Conservation (phyloP, 1,140 invertebrate genomes). For the Drosophila trapezifrons region DNA sequence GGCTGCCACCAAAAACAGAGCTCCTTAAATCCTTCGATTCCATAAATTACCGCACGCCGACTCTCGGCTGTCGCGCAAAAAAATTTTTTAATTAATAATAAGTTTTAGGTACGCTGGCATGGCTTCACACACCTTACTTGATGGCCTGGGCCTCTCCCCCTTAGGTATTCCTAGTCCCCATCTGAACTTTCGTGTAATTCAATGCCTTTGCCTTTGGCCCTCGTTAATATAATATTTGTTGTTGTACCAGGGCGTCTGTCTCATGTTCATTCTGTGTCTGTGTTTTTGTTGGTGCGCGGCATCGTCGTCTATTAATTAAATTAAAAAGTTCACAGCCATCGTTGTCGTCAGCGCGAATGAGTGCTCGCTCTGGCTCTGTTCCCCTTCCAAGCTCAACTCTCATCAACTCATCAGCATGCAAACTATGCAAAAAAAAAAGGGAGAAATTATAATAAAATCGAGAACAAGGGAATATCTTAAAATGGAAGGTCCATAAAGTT, state of each 20-base stretch:
- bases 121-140: conserved; percentile 38
- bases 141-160: conserved; percentile 9
- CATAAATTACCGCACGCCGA: conserved; percentile 49
- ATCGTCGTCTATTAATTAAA: conserved; percentile 73
- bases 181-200: conserved; percentile 71
- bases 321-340: conserved; percentile 73
- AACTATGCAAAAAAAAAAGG: conserved; percentile 63
- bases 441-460: conserved; percentile 25
- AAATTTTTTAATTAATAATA: conserved; percentile 79
- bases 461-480: conserved; percentile 56
- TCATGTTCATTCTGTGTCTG: conserved; percentile 32
- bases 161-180: conserved; percentile 2
- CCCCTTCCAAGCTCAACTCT: conserved; percentile 24
- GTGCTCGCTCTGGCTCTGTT: conserved; percentile 2
- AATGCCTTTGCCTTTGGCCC: conserved; percentile 51
- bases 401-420: conserved; percentile 42
- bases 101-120: conserved; percentile 64
- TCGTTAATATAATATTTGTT: conserved; percentile 18
- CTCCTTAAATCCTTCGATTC: conserved; percentile 48
- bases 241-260: conserved; percentile 34
- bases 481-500: background rate
- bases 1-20: conserved; percentile 23
- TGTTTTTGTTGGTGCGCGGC: conserved; percentile 38
- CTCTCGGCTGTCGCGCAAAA: conserved; percentile 6
- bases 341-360: conserved; percentile 24